Evolutionary conservation across 2,113 vertebrate genomes (phyloP).

Genomic region (Taurulus bubalis): DNA sequence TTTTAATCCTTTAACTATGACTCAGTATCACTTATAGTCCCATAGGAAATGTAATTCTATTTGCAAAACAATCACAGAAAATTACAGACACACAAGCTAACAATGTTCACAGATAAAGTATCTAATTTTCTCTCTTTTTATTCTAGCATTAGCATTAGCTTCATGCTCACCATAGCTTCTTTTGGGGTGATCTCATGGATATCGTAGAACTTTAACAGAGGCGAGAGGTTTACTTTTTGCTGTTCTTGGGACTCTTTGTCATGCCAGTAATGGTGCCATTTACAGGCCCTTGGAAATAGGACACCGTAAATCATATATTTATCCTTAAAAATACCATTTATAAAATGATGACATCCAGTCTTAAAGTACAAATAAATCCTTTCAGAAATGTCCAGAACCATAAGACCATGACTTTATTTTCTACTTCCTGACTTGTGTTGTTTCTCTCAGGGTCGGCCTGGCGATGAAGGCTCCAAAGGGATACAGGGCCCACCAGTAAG

Average conservation of each 20-base stretch:
- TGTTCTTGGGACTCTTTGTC: neutral
- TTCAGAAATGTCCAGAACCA: neutral
- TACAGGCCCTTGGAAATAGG: neutral
- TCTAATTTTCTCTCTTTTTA: neutral
- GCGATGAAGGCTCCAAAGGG: conserved; percentile 85
- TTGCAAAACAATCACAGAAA: neutral
- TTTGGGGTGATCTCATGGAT: neutral
- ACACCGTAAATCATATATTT: neutral
- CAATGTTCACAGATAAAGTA: neutral
- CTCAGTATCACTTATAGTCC: neutral
- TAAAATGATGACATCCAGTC: neutral
- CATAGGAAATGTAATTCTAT: neutral
- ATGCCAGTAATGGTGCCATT: neutral
- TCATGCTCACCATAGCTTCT: neutral
- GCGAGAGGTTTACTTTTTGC: neutral
- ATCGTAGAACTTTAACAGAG: neutral
- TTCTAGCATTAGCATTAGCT: neutral
- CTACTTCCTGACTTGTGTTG: neutral
- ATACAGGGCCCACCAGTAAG: conserved; percentile 86
- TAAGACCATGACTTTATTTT: neutral
- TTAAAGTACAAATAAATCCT: neutral
- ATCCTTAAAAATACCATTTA: neutral
- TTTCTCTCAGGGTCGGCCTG: conserved; percentile 84
- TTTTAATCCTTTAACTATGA: neutral
- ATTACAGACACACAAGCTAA: neutral